A percentile compares a stretch with the other conserved stretches of the same genome.
Evolutionary conservation across 37 sponge, comb jelly and placozoan species (phyloP).

Genomic region (Ephydatia muelleri): DNA sequence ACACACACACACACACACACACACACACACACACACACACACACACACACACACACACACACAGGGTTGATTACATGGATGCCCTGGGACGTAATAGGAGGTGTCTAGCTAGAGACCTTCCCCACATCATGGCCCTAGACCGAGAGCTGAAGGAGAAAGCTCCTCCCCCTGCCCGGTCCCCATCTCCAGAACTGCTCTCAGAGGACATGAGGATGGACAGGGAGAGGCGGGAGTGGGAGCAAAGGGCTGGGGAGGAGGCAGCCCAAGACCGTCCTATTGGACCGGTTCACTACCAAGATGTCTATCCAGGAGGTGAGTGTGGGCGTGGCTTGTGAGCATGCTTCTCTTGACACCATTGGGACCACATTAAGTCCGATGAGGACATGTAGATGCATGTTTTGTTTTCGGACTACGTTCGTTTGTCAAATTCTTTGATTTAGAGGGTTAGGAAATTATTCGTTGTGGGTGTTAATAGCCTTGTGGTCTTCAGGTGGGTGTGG

Average conservation of each 20-base stretch:
- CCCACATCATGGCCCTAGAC: constrained; percentile 50
- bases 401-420: too few relatives aligned
- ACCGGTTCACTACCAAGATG: constrained; percentile 78
- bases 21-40: neutral
- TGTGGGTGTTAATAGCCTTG: too few relatives aligned
- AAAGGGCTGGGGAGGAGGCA: constrained; percentile 33
- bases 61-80: constrained; percentile 87
- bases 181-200: constrained; percentile 64
- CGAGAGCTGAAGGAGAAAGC: neutral
- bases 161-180: constrained; percentile 28
- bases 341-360: too few relatives aligned
- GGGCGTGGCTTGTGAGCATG: neutral
- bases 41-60: too few relatives aligned
- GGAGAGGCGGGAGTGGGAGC: constrained; percentile 66
- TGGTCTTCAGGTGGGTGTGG: too few relatives aligned
- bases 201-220: constrained; percentile 73
- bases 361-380: too few relatives aligned
- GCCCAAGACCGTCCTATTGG: constrained; percentile 39
- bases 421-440: too few relatives aligned
- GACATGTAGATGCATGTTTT: too few relatives aligned
- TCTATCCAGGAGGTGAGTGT: constrained; percentile 54
- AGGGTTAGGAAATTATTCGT: too few relatives aligned
- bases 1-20: neutral
- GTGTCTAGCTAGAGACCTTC: constrained; percentile 71
- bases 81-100: constrained; percentile 65